A percentile compares a stretch with the other conserved stretches of the same genome.
Conservation (phyloP, 2,888 invertebrate genomes). For the Tetragonula carbonaria region DNA sequence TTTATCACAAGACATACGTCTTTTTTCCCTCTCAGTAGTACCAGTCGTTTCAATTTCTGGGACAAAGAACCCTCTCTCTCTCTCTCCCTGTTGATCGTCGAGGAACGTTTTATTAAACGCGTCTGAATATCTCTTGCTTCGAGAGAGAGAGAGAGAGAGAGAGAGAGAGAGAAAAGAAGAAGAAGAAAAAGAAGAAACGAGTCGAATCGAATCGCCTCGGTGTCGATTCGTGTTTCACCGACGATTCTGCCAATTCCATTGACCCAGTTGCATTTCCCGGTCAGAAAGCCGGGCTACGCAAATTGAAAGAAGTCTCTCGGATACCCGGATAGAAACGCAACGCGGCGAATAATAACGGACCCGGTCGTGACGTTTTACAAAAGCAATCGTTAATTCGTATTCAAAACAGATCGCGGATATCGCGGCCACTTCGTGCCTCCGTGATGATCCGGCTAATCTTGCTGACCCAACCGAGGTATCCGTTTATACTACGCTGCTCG, state of each 20-base stretch:
- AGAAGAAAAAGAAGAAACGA: not conserved
- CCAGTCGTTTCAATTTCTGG: not conserved
- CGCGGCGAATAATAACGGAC: not conserved
- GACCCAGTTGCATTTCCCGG: slow-evolving; percentile 42
- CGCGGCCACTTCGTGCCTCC: slow-evolving; percentile 60
- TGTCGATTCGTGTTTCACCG: slow-evolving; percentile 55
- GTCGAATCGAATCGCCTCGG: slow-evolving; percentile 30
- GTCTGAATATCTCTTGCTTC: not conserved
- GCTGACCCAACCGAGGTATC: slow-evolving; percentile 56
- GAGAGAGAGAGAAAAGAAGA: not conserved
- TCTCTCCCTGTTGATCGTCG: not conserved
- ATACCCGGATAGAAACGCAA: not conserved
- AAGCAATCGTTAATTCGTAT: slow-evolving; percentile 64
- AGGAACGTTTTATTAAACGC: not conserved
- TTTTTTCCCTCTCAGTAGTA: not conserved
- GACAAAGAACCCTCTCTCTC: not conserved
- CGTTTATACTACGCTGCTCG: slow-evolving; percentile 49
- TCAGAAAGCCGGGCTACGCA: not conserved
- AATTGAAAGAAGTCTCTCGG: slow-evolving; percentile 23
- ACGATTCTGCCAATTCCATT: slow-evolving; percentile 69
- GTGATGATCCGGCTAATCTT: slow-evolving; percentile 63
- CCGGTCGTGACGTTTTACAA: slow-evolving; percentile 38
- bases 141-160: not conserved
- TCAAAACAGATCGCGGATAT: slow-evolving; percentile 63
- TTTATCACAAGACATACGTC: not conserved